Evolutionary conservation across 1,140 invertebrate species (phyloP), one percentile per base, ranked within the genome.

Genomic region (Trachymyrmex cornetzi): DNA sequence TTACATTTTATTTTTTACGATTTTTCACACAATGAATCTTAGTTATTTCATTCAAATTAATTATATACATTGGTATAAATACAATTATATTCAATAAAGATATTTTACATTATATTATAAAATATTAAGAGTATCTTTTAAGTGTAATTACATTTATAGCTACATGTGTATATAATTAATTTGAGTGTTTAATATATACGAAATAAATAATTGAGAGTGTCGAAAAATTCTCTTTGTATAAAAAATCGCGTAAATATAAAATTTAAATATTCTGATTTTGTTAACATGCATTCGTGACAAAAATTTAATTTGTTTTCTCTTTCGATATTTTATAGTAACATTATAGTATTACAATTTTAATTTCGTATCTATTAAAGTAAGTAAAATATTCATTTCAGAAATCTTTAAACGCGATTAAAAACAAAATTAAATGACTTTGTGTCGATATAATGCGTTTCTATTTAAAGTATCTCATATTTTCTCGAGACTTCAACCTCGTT

Each of bases 401-500:
- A 82, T 30, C 48, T 2, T 30, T 34, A 6, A 44, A 44, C 24
- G 19, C 19, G 72, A 74, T 82, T 82, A 24, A 74, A 61, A 74
- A 59, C 30, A 27, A 30, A 82, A 48, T 82, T 74, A 82, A 14
- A 74, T 19, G 19, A 53, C 11, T 57, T 57, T 48, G 6, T 22
- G 12, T 24, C 12, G 19, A 38, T 22, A n/a, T 72, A 72, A 82
- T 22, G 55, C 64, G 16, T 81, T 81, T 55, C 30, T 38, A 72
- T 72, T 82, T 72, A 61, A 74, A 66, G 22, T 61, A 66, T 30
- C 38, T 72, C 12, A 48, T 48, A 34, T 61, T 61, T 48, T 67
- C 34, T 19, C 6, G 80, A 48, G 22, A 24, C 19, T 82, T 82
- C 69, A 59, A 61, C 22, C 34, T 72, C 44, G 69, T 75, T 84